Evolutionary conservation across 2,797 vertebrate genomes (phyloP), one percentile per base, ranked within the genome.

Genomic region (Poecilia velifera): DNA sequence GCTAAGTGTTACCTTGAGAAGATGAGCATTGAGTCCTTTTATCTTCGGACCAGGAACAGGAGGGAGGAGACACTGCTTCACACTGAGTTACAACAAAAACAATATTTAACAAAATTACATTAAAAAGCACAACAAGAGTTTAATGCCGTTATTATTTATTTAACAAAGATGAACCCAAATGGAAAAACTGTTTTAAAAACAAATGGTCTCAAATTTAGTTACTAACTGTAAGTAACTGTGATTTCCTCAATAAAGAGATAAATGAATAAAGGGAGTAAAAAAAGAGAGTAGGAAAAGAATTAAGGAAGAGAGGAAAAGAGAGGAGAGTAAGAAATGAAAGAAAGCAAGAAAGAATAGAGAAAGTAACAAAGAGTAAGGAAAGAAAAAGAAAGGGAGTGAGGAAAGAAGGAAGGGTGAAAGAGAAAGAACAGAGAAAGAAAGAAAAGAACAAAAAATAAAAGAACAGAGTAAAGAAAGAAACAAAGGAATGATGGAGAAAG

Each of bases 31-130:
- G 81, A 99, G 93, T 86, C 97, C 98, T 94, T 92, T 96, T 92
- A 99, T 99, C 95, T 97, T 98, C 2, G 98, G 98, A 90, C 96
- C 96, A 0, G 98, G 98, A 92, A 99, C 95, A 34, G 97, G 97
- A 2, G 98, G 97, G 41, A 99, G 93, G 84, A 99, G 93, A 87
- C 90, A 95, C 71, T 91, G 90, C 87, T 96, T 90, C 92, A 98
- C 94, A 83, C 97, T 98, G 51, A 74, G 90, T 90, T 79, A 79
- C 76, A 79, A 83, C 3, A 76, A 2, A 74, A 75, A 80, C 22
- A 88, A 49, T 3, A 64, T 16, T 66, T 20, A n/a, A 74, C 13
- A 18, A 66, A 47, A 25, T 13, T 45, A n/a, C 41, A 71, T 28
- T 28, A 6, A 16, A 59, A 59, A 28, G 5, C 66, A 70, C 36